Conservation (phyloP, 1,140 invertebrate genomes). For the Odontomachus brunneus region DNA sequence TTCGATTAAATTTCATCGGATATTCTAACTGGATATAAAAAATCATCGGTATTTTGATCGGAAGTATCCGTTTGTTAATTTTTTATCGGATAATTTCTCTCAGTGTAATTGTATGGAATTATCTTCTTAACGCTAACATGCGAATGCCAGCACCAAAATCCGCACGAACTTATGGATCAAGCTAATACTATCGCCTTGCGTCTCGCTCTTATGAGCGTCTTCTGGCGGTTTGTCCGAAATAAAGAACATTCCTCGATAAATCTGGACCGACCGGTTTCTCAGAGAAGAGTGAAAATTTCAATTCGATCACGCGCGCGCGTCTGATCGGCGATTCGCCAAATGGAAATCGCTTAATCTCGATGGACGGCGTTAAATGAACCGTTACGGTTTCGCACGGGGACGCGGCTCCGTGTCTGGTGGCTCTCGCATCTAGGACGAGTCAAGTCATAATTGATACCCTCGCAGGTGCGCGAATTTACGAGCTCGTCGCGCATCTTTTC, state of each 20-base stretch:
- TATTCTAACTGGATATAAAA: too few species aligned
- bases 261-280: conserved; percentile 54
- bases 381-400: conserved; percentile 25
- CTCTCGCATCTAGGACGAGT: conserved; percentile 5
- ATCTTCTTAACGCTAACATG: too few species aligned
- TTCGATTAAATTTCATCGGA: too few species aligned
- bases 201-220: too few species aligned
- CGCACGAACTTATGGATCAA: too few species aligned
- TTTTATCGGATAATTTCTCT: too few species aligned
- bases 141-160: too few species aligned
- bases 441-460: background rate
- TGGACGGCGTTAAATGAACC: background rate
- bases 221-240: background rate
- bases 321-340: background rate
- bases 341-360: background rate
- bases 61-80: too few species aligned
- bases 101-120: too few species aligned
- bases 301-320: background rate
- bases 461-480: background rate
- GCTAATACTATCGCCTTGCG: too few species aligned
- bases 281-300: conserved; percentile 63
- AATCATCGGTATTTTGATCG: too few species aligned
- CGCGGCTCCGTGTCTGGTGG: background rate
- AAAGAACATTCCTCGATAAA: conserved; percentile 13
- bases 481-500: conserved; percentile 9